These are phyloP conservation scores for Austrofundulus limnaeus DNA, from an alignment of 2,113 vertebrate species.

Conservation along the genomic window DNA sequence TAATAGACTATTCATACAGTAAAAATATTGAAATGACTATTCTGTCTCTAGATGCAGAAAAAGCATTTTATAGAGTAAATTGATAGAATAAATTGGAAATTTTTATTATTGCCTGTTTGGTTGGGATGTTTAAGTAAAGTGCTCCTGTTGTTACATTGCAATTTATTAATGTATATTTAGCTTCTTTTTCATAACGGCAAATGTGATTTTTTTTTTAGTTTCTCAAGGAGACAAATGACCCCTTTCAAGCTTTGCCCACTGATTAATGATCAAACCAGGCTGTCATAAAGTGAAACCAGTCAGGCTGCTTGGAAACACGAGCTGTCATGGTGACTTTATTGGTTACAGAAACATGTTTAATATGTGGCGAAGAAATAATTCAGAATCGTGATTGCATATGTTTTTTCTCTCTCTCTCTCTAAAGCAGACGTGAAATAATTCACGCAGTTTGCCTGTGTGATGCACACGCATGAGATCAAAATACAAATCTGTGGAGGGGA, in stretches of 20 bases:
- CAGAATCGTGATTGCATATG: not conserved
- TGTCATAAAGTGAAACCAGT: not conserved
- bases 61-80: no score
- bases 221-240: not conserved
- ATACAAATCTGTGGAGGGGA: constrained; percentile 14
- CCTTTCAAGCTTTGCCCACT: constrained; percentile 1
- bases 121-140: not conserved
- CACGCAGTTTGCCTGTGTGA: not conserved
- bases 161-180: not conserved
- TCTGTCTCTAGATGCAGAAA: no score
- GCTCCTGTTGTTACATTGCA: not conserved
- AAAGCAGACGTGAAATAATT: not conserved
- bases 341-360: not conserved
- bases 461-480: not conserved
- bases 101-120: not conserved
- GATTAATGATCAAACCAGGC: constrained; percentile 17
- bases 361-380: not conserved
- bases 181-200: not conserved
- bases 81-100: no score
- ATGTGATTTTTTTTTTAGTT: not conserved
- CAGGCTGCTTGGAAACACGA: not conserved
- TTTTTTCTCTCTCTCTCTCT: no score
- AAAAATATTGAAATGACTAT: no score
- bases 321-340: not conserved
- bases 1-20: no score